phyloP scores from a whole-genome alignment of 2,113 vertebrate species.

The Theristicus caerulescens region DNA sequence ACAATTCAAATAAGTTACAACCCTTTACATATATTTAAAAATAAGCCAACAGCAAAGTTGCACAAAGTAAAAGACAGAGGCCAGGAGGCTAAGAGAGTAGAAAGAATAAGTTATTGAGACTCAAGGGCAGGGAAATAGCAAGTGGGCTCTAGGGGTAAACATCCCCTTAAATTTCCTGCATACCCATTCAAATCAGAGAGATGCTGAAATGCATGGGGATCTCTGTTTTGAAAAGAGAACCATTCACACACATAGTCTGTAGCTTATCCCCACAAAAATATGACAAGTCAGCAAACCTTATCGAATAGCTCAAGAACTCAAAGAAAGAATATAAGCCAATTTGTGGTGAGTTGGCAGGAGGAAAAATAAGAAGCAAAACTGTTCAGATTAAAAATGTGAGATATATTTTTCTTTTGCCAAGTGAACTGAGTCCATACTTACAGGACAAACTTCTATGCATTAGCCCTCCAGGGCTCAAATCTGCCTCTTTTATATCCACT shows the following conservation, averaged over 20 bases:
- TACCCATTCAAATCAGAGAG: neutral
- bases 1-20: neutral
- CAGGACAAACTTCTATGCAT: neutral
- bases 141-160: neutral
- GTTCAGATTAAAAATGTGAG: neutral
- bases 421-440: neutral
- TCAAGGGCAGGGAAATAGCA: neutral
- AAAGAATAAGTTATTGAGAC: neutral
- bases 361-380: neutral
- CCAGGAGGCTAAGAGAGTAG: neutral
- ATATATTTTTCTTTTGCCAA: constrained; percentile 24
- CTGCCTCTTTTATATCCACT: neutral
- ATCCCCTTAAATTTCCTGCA: neutral
- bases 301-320: neutral
- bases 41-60: neutral
- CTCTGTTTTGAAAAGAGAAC: neutral
- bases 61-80: neutral
- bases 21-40: neutral
- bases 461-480: neutral
- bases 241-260: neutral
- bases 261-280: neutral
- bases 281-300: neutral
- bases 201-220: neutral
- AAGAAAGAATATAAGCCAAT: neutral
- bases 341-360: neutral